Evolutionary conservation across 2,113 vertebrate species (phyloP).

Genomic region (Pituophis catenifer): DNA sequence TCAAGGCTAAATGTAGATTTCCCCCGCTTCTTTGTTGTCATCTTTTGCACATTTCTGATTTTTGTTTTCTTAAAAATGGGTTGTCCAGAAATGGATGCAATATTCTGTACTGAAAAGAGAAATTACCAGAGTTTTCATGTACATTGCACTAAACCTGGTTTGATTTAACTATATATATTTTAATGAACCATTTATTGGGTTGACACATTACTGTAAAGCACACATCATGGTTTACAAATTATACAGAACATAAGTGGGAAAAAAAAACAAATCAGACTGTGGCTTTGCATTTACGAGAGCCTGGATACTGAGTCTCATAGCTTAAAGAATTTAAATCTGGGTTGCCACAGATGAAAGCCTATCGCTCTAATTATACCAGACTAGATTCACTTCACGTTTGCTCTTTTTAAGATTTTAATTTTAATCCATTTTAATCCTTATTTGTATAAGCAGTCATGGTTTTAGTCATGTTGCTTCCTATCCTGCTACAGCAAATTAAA

Average conservation of each 20-base stretch:
- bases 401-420: not conserved
- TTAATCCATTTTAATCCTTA: not conserved
- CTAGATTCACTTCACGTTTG: not conserved
- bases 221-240: not conserved
- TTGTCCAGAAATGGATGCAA: not conserved
- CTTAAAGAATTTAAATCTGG: not conserved
- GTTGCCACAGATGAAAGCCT: not conserved
- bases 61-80: not conserved
- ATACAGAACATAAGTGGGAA: not conserved
- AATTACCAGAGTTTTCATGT: not conserved
- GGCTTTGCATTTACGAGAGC: not conserved
- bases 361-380: not conserved
- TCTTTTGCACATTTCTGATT: not conserved
- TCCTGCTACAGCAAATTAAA: not conserved
- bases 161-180: not conserved
- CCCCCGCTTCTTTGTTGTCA: not conserved
- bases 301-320: not conserved
- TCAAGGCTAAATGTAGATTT: not conserved
- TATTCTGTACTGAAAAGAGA: not conserved
- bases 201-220: not conserved
- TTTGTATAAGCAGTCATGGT: not conserved
- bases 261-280: not conserved
- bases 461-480: slow-evolving; percentile 33
- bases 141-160: not conserved
- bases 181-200: not conserved